Evolutionary conservation across 2,888 invertebrate species (phyloP), one percentile per base, ranked within the genome.

Genomic region (Dendrolimus pini): DNA sequence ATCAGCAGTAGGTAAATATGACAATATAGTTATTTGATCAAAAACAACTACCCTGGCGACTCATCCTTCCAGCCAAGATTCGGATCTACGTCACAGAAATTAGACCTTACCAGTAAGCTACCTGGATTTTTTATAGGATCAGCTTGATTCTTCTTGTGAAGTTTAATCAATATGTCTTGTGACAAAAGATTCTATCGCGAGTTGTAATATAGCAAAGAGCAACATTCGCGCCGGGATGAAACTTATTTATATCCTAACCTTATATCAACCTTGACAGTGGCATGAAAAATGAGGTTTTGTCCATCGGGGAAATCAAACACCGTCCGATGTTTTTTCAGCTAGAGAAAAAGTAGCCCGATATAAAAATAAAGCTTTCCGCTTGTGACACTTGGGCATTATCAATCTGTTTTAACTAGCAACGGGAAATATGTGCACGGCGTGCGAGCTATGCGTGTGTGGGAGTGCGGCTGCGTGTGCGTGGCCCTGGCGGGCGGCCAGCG

Each of bases 261-360:
- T 88, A 88, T 85, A 88, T 87, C 83, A 85, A 89, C 89, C 89
- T 89, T 89, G 89, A 88, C 89, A 89, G 82, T 85, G 84, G 74
- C 78, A 84, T 87, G 86, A 86, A 83, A 84, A 83, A 86, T 83
- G 72, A 75, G 72, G 70, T 76, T 75, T 72, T 75, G 77, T 75
- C 79, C 79, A 78, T 84, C 77, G 72, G 64, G 78, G 83, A 83
- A 83, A 83, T 83, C 80, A 80, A 81, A 81, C 79, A 79, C 82
- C 77, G 74, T 65, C 66, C 64, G 67, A 64, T 67, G 65, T 67
- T 68, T 67, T 68, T 68, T 61, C 56, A 64, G 64, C 66, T 65
- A 54, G 54, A 59, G 69, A 77, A 78, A 79, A 78, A 77, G 76
- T 74, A 72, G 72, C 66, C 66, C 70, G 69, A 68, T 66, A 73